Conservation (phyloP, 2,888 invertebrate species). For the Epistrophella euchroma region DNA sequence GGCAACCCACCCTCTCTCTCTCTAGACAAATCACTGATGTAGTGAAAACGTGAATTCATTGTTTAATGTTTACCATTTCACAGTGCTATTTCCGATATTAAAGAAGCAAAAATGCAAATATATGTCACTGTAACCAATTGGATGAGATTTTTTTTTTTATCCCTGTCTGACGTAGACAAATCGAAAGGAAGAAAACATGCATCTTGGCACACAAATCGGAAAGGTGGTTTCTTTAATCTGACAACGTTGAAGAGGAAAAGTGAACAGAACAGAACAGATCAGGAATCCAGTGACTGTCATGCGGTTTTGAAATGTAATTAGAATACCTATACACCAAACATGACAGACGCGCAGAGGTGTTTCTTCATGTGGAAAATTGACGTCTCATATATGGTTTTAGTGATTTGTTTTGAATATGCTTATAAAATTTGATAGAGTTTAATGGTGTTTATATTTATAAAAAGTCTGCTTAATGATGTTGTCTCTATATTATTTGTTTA, state of each 20-base stretch:
- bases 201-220: conserved; percentile 37
- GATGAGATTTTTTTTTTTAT: conserved; percentile 48
- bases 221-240: conserved; percentile 33
- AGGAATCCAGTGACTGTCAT: conserved; percentile 23
- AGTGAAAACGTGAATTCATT: conserved; percentile 48
- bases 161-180: conserved; percentile 41
- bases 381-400: conserved; percentile 46
- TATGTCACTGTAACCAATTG: conserved; percentile 64
- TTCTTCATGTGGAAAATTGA: conserved; percentile 66
- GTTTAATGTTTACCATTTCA: conserved; percentile 61
- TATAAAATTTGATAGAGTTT: conserved; percentile 33
- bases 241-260: conserved; percentile 22
- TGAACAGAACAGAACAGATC: conserved; percentile 20
- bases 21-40: conserved; percentile 49
- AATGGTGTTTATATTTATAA: not conserved
- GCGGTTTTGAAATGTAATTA: conserved; percentile 63
- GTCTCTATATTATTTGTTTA: conserved; percentile 7
- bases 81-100: conserved; percentile 24
- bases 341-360: conserved; percentile 19
- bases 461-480: conserved; percentile 2
- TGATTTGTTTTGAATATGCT: conserved; percentile 22
- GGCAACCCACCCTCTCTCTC: not conserved
- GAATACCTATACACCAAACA: conserved; percentile 23
- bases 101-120: conserved; percentile 54
- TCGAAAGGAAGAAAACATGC: conserved; percentile 49